A percentile compares a stretch with the other conserved stretches of the same genome.
These are phyloP conservation scores for Okamejei kenojei DNA, from an alignment of 2,797 vertebrate species.

Conservation along the genomic window DNA sequence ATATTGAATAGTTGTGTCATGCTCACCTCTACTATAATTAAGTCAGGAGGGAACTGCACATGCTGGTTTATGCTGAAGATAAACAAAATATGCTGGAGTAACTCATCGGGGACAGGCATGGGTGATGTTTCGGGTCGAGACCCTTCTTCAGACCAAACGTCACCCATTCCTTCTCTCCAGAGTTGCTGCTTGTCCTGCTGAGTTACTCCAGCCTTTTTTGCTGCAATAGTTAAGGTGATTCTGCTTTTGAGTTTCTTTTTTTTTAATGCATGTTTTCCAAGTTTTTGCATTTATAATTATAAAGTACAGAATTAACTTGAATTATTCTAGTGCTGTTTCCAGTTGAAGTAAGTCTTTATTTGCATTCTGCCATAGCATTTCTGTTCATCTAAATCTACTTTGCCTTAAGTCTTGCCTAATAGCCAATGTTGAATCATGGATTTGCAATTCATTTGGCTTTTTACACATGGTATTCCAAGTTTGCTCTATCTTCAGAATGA, in stretches of 20 bases:
- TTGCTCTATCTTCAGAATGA: background rate
- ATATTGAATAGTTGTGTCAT: background rate
- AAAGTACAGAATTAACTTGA: background rate
- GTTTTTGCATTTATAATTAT: background rate
- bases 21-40: background rate
- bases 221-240: background rate
- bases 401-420: background rate
- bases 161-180: too few relatives aligned
- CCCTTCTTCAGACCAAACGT: too few relatives aligned
- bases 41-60: too few relatives aligned
- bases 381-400: background rate
- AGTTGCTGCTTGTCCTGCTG: too few relatives aligned
- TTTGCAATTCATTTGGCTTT: background rate
- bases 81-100: too few relatives aligned
- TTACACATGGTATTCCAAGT: background rate
- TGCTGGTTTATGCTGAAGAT: too few relatives aligned
- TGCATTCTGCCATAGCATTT: background rate
- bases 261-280: background rate
- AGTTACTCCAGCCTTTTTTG: too few relatives aligned
- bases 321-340: background rate
- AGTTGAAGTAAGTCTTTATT: background rate
- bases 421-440: background rate
- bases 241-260: background rate
- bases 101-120: too few relatives aligned
- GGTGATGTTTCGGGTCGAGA: too few relatives aligned